Evolutionary conservation across 2,113 vertebrate genomes (phyloP).

Genomic region (Rhegmatorhina hoffmannsi): DNA sequence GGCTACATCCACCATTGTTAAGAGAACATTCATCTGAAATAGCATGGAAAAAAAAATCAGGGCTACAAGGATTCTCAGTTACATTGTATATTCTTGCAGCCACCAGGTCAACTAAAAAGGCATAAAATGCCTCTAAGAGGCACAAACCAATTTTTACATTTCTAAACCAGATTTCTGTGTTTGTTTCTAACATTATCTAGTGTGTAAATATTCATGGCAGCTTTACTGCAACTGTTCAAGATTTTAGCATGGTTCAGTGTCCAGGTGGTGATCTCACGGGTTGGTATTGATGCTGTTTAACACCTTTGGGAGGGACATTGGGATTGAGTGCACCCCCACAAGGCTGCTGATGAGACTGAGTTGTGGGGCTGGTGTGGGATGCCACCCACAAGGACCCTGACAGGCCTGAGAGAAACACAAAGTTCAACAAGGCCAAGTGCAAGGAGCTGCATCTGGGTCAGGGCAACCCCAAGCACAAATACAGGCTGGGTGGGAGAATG

Average conservation of each 20-base stretch:
- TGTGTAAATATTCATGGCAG: not conserved
- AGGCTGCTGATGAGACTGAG: too few relatives aligned
- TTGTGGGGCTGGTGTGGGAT: not conserved
- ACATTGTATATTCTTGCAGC: not conserved
- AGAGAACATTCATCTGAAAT: conserved; percentile 88
- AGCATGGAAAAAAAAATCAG: not conserved
- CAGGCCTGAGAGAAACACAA: not conserved
- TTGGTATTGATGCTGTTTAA: accelerated
- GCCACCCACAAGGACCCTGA: not conserved
- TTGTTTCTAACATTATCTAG: not conserved
- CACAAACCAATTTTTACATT: not conserved
- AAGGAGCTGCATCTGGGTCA: not conserved
- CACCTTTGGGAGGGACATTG: not conserved
- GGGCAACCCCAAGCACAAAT: not conserved
- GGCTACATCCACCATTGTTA: conserved; percentile 94
- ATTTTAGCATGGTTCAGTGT: not conserved
- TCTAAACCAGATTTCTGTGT: not conserved
- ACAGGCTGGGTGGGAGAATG: not conserved
- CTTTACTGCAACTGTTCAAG: not conserved
- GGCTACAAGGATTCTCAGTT: not conserved
- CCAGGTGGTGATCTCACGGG: not conserved
- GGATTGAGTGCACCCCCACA: not conserved
- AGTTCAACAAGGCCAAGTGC: not conserved
- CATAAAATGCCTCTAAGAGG: not conserved
- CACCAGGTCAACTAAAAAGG: not conserved